Evolutionary conservation across 2,797 vertebrate species (phyloP), one percentile per base, ranked within the genome.

Genomic region (Hoplostethus mediterraneus): DNA sequence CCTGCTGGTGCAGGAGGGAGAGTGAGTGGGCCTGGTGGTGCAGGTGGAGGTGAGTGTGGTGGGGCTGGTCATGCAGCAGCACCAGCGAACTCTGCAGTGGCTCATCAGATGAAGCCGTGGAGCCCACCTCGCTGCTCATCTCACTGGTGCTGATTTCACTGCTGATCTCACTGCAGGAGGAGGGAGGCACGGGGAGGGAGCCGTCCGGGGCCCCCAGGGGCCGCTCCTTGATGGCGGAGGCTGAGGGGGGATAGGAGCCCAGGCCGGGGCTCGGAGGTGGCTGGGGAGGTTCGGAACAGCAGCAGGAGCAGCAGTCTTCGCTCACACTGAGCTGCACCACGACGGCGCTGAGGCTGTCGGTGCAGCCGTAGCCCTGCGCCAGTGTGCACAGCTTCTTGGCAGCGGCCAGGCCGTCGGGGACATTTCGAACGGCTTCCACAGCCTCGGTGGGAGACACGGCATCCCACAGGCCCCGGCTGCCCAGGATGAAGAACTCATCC

Each of bases 51-150:
- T 96, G 95, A 11, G 88, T 81, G 38, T 92, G 91, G 49, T 94
- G 93, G 0, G 95, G 90, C 62, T 92, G 90, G 28, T 96, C 94
- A 48, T 83, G 96, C 77, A 97, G 96, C 0, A 93, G 91, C 83
- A 95, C 90, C 68, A 94, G 81, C 21, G 92, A 92, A 66, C 89
- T 92, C 79, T 93, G 93, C 0, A 95, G 94, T 0, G 96, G 95
- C 3, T 98, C 98, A 62, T 99, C 98, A 0, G 98, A 98, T 0
- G 98, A 99, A 17, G 98, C 98, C 0, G 98, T 99, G 67, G 98
- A 99, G 4, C 98, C 98, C 80, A 99, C 98, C 92, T 99, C 98
- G 0, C 98, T 99, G 94, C 98, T 99, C 98, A 99, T 99, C 88
- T 99, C 98, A 0, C 98, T 99, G 13, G 98, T 97, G 62, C 97